These are phyloP conservation scores for Eretmocerus hayati DNA, from an alignment of 2,888 invertebrate species.

Conservation along the genomic window DNA sequence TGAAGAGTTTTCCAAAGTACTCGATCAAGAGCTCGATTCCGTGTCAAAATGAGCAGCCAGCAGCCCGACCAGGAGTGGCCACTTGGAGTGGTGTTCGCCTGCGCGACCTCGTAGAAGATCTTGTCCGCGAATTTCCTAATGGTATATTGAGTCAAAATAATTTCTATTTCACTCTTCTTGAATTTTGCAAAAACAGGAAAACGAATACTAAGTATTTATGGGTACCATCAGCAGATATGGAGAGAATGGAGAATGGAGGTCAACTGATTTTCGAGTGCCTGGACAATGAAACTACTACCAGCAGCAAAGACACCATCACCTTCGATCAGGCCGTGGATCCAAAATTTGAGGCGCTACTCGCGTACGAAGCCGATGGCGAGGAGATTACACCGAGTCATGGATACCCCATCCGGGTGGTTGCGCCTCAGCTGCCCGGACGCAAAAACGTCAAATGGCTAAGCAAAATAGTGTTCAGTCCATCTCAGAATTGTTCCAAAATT, in stretches of 20 bases:
- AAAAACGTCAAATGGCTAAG: constrained; percentile 13
- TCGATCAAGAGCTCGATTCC: constrained; percentile 7
- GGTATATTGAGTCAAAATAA: no score
- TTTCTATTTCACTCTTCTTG: no score
- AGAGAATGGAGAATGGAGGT: not conserved
- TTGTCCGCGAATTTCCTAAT: not conserved
- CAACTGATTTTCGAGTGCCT: constrained; percentile 7
- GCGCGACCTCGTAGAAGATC: constrained; percentile 2
- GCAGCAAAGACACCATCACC: not conserved
- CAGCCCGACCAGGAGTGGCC: not conserved
- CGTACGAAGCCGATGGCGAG: constrained; percentile 9
- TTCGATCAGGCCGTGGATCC: not conserved
- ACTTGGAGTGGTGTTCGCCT: constrained; percentile 8
- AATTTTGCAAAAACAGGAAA: not conserved
- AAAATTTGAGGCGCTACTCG: constrained; percentile 1
- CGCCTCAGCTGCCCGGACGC: not conserved
- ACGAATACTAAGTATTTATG: no score
- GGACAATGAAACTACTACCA: not conserved
- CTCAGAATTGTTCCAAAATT: no score
- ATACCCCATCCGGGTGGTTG: constrained; percentile 4
- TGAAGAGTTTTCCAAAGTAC: constrained; percentile 4
- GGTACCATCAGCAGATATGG: no score
- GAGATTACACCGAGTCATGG: constrained; percentile 7
- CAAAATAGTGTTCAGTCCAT: constrained; percentile 1
- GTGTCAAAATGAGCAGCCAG: not conserved